A percentile compares a stretch with the other conserved stretches of the same genome.
Conservation (phyloP, 1,140 invertebrate genomes). For the Yoshiicerus persimilis region DNA sequence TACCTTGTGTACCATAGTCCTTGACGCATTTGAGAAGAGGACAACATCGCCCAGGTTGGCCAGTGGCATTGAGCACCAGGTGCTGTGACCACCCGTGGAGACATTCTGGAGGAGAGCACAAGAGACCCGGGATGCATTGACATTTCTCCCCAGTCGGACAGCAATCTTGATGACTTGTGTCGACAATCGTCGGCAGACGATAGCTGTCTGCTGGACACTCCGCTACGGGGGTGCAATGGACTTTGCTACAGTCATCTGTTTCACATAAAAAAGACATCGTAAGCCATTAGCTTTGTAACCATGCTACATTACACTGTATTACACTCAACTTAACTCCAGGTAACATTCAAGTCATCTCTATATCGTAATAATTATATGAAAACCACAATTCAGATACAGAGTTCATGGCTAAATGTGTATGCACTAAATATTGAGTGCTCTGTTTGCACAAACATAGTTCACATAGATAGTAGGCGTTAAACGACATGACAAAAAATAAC, state of each 20-base stretch:
- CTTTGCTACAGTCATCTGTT: constrained; percentile 51
- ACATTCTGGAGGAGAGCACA: constrained; percentile 48
- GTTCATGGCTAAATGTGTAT: too few species aligned
- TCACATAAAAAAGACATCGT: neutral
- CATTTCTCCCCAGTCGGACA: constrained; percentile 50
- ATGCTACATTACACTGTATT: neutral
- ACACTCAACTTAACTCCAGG: neutral
- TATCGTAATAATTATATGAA: neutral
- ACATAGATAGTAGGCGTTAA: neutral
- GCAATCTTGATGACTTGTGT: constrained; percentile 46
- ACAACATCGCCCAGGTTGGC: constrained; percentile 53
- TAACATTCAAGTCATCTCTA: neutral
- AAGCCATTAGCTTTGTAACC: neutral
- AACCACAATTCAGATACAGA: too few species aligned
- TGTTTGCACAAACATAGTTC: too few species aligned
- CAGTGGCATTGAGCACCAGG: constrained; percentile 42
- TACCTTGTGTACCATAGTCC: neutral
- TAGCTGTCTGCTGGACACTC: constrained; percentile 52
- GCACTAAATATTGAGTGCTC: too few species aligned
- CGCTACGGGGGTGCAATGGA: constrained; percentile 46
- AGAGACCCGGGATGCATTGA: constrained; percentile 48
- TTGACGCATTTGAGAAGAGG: constrained; percentile 50
- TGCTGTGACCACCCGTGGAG: constrained; percentile 29
- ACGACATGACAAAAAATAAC: too few species aligned
- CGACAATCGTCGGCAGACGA: constrained; percentile 47